Evolutionary conservation across 2,888 invertebrate genomes (phyloP), one percentile per base, ranked within the genome.

Genomic region (Rosalia funebris): DNA sequence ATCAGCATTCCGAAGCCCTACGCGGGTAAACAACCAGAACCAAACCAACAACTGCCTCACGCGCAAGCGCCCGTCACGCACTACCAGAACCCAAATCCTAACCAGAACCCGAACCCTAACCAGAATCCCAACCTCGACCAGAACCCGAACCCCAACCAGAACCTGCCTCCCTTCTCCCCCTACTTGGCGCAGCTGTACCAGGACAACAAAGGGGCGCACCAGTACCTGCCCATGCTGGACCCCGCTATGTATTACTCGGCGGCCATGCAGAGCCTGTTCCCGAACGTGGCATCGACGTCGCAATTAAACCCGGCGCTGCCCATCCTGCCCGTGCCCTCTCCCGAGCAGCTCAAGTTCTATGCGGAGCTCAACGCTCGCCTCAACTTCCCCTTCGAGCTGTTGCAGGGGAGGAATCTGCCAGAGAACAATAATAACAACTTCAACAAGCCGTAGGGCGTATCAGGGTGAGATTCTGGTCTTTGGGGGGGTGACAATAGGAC

Each of bases 261-360:
- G 16, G 82, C 84, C n/a, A 76, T 84, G 68, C 81, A 79, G 61
- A 82, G 82, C 66, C 71, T 84, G 54, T 82, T 84, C 63, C 78
- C 82, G 17, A 81, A 79, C 46, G 77, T 71, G 25, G 63, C 68
- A n/a, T n/a, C n/a, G n/a, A n/a, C n/a, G n/a, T n/a, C n/a, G n/a
- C n/a, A n/a, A n/a, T 69, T 71, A 42, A 68, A 62, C 36, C 63
- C 80, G 19, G 71, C 77, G 10, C 72, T 78, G 10, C 79, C 82
- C 1, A 75, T 82, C 55, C 79, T 82, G 62, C 78, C 84, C 15
- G 82, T 84, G 60, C 81, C 84, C 39, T 81, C 80, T 60, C 82
- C 84, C 14, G 83, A 84, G 63, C 83, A 83, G 58, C 72, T 84
- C 57, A 85, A 85, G 69, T 82, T 86, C 64, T 84, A 84, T 72